Percentiles rank a stretch among this genome's conserved stretches.
These are phyloP conservation scores for Ectemnius cavifrons DNA, from an alignment of 2,888 invertebrate species.

Conservation along the genomic window DNA sequence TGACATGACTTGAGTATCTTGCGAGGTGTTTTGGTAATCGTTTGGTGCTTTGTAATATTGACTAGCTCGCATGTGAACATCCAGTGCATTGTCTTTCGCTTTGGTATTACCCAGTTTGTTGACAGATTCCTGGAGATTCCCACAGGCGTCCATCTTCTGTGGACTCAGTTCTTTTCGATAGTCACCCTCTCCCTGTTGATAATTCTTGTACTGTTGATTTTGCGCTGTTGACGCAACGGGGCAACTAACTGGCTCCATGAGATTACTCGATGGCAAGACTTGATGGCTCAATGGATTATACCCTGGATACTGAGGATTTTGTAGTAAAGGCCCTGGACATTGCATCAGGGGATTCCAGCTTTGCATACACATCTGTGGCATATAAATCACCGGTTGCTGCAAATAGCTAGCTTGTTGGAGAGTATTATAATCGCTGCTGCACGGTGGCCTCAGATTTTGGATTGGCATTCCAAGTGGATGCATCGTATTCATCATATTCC, in stretches of 20 bases:
- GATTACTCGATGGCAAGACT: constrained; percentile 25
- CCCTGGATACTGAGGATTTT: constrained; percentile 35
- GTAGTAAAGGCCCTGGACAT: constrained; percentile 37
- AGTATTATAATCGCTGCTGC: constrained; percentile 29
- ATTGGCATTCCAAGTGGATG: constrained; percentile 40
- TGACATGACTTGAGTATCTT: constrained; percentile 20
- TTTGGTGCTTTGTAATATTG: constrained; percentile 37
- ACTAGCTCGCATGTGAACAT: constrained; percentile 27
- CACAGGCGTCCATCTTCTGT: constrained; percentile 35
- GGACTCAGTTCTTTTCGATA: constrained; percentile 16
- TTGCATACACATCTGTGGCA: constrained; percentile 48
- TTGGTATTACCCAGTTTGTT: constrained; percentile 28
- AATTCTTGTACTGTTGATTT: constrained; percentile 34
- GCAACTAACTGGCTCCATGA: constrained; percentile 23
- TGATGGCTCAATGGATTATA: constrained; percentile 31
- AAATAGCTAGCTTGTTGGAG: constrained; percentile 35
- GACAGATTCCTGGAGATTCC: constrained; percentile 13
- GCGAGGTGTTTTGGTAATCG: constrained; percentile 37
- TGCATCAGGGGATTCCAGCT: constrained; percentile 51
- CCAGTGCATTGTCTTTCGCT: constrained; percentile 27
- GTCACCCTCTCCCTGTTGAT: constrained; percentile 29
- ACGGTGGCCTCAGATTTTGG: constrained; percentile 29
- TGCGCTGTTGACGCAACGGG: constrained; percentile 20
- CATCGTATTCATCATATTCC: constrained; percentile 31
- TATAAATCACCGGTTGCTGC: constrained; percentile 35